Percentiles rank a stretch among this genome's conserved stretches.
phyloP scores from a whole-genome alignment of 2,888 invertebrate species.

The Pollenia angustigena region DNA sequence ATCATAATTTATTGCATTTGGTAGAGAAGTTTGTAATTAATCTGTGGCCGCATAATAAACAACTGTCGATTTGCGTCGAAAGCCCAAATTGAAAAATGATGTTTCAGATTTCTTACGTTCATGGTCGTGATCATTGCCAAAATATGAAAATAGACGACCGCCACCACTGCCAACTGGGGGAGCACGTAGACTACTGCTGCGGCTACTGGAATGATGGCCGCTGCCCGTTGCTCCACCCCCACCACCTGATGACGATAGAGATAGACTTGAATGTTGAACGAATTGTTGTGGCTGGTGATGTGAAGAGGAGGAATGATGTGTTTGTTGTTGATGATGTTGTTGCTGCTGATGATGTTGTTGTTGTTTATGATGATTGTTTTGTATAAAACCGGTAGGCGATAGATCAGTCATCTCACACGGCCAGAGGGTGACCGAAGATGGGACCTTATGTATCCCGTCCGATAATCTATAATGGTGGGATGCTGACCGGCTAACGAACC shows the following conservation, averaged over 20 bases:
- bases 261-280: slow-evolving; percentile 58
- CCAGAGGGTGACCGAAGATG: slow-evolving; percentile 96
- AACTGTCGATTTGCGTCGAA: slow-evolving; percentile 83
- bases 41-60: slow-evolving; percentile 83
- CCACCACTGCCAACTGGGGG: slow-evolving; percentile 78
- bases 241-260: slow-evolving; percentile 60
- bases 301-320: slow-evolving; percentile 72
- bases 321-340: slow-evolving; percentile 75
- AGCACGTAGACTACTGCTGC: slow-evolving; percentile 77
- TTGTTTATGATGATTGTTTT: slow-evolving; percentile 76
- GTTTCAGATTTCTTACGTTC: slow-evolving; percentile 84
- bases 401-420: slow-evolving; percentile 93
- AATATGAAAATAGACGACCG: slow-evolving; percentile 83
- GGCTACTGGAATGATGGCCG: slow-evolving; percentile 76
- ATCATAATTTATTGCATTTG: not conserved
- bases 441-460: slow-evolving; percentile 91
- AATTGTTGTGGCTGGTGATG: slow-evolving; percentile 73
- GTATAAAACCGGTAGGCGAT: slow-evolving; percentile 83
- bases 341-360: slow-evolving; percentile 77
- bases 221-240: slow-evolving; percentile 45
- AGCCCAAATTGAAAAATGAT: slow-evolving; percentile 84
- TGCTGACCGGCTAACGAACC: slow-evolving; percentile 84
- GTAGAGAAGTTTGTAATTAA: slow-evolving; percentile 65
- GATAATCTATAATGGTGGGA: slow-evolving; percentile 84
- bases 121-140: slow-evolving; percentile 82